Evolutionary conservation across 2,888 invertebrate species (phyloP).

Genomic region (Plebejus argus): DNA sequence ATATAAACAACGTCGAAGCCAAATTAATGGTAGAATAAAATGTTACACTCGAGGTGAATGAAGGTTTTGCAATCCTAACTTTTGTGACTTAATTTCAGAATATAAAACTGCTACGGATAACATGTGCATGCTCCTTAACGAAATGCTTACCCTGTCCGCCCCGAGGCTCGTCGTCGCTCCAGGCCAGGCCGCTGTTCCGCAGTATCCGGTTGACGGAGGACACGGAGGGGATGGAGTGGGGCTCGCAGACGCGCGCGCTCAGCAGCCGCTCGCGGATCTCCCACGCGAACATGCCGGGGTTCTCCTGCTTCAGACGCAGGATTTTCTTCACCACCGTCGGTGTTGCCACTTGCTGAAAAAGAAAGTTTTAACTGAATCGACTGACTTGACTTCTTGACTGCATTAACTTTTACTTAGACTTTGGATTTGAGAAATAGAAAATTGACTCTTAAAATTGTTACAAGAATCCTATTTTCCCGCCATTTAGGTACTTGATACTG

Average conservation of each 20-base stretch:
- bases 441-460: too few species aligned
- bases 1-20: too few species aligned
- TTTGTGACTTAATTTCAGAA: not conserved
- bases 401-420: too few species aligned
- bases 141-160: constrained; percentile 58
- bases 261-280: constrained; percentile 95
- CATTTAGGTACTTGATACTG: too few species aligned
- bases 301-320: constrained; percentile 95
- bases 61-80: constrained; percentile 1
- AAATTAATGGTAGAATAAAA: too few species aligned
- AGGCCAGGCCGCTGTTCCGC: constrained; percentile 89
- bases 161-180: constrained; percentile 83
- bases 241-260: constrained; percentile 94
- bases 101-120: not conserved
- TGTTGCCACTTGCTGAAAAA: constrained; percentile 95
- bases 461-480: too few species aligned
- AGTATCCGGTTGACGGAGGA: constrained; percentile 97
- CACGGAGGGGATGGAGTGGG: constrained; percentile 94
- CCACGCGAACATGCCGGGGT: constrained; percentile 98
- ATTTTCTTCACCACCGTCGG: constrained; percentile 98
- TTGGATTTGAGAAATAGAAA: too few species aligned
- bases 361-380: too few species aligned
- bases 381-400: too few species aligned
- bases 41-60: not conserved
- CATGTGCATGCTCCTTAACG: constrained; percentile 11